Percentiles rank a stretch among this genome's conserved stretches.
phyloP scores from a whole-genome alignment of 2,113 vertebrate species.

The Pollimyrus isidori region DNA sequence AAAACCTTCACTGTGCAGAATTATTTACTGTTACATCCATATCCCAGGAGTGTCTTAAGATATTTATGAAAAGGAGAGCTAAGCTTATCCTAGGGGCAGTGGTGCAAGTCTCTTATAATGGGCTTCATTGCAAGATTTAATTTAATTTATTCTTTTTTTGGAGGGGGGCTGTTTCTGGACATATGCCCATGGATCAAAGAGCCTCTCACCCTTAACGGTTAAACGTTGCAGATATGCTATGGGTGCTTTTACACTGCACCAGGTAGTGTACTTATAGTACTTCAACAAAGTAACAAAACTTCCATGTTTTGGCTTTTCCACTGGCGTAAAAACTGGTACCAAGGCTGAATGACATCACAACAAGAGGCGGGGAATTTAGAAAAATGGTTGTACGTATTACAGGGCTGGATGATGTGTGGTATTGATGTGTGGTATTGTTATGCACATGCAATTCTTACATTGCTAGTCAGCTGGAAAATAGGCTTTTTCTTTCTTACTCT shows the following conservation, averaged over 20 bases:
- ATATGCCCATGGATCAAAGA: background rate
- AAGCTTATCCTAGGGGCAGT: background rate
- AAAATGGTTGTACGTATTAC: background rate
- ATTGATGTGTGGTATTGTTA: background rate
- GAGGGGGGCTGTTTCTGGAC: background rate
- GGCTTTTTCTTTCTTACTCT: background rate
- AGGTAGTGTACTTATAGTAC: background rate
- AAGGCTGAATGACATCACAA: background rate
- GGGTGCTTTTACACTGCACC: background rate
- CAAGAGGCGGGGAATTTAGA: background rate
- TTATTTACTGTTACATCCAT: background rate
- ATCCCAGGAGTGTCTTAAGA: background rate
- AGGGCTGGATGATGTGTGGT: background rate
- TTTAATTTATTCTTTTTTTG: no score
- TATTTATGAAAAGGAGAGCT: background rate
- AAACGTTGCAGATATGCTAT: background rate
- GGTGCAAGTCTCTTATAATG: background rate
- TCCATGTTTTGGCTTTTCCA: background rate
- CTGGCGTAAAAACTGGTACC: background rate
- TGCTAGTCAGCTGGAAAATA: background rate
- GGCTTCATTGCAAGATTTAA: background rate
- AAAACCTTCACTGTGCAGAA: background rate
- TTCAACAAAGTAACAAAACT: background rate
- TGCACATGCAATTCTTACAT: background rate
- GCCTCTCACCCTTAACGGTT: background rate